These are phyloP conservation scores for Syritta pipiens DNA, from an alignment of 2,888 invertebrate genomes.

Conservation along the genomic window DNA sequence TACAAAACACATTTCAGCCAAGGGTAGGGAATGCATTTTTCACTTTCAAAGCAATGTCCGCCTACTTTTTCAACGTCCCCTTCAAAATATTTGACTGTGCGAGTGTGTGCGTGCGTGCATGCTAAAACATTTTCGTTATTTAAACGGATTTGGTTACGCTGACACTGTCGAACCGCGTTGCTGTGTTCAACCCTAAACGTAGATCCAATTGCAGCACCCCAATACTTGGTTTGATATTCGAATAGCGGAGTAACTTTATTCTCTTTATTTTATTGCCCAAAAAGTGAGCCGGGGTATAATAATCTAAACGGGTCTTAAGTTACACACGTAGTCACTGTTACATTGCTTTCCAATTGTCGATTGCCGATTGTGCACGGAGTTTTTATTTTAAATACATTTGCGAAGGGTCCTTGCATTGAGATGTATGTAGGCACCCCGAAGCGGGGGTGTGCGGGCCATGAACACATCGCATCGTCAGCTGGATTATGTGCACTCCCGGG, in stretches of 20 bases:
- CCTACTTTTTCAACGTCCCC: constrained; percentile 47
- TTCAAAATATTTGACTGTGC: no score
- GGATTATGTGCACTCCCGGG: constrained; percentile 28
- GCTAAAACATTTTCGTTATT: constrained; percentile 68
- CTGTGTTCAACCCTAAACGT: constrained; percentile 23
- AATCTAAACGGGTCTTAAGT: constrained; percentile 21
- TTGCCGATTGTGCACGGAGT: no score
- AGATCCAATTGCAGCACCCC: constrained; percentile 57
- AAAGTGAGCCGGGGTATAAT: background rate
- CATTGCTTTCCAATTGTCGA: no score
- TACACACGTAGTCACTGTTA: constrained; percentile 8
- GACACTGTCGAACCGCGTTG: no score
- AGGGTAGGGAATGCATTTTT: constrained; percentile 41
- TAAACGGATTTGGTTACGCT: constrained; percentile 78
- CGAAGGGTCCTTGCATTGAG: constrained; percentile 4
- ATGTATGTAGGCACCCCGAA: background rate
- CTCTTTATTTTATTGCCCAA: constrained; percentile 24
- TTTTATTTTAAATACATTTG: constrained; percentile 9
- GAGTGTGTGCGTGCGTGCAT: background rate
- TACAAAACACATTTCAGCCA: constrained; percentile 14
- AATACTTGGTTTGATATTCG: constrained; percentile 35
- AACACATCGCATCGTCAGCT: constrained; percentile 36
- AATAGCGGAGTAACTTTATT: constrained; percentile 33
- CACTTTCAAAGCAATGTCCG: constrained; percentile 45
- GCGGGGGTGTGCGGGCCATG: constrained; percentile 37